Evolutionary conservation across 2,797 vertebrate species (phyloP).

Genomic region (Mus spretus): DNA sequence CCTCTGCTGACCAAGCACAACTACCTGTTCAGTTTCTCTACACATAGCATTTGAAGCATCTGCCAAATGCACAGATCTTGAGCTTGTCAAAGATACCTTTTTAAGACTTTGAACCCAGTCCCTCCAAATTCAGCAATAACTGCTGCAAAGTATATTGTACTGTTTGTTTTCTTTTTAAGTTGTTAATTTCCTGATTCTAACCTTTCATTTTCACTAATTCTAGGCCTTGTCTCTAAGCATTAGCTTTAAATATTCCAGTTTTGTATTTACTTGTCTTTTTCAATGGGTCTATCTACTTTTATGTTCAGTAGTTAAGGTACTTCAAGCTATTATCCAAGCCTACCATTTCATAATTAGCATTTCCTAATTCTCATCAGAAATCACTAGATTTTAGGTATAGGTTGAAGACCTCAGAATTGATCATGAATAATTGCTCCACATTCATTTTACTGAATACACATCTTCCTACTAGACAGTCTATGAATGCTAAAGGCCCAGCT

Average conservation of each 20-base stretch:
- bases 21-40: background rate
- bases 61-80: background rate
- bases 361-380: background rate
- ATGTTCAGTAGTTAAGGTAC: background rate
- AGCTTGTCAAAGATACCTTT: background rate
- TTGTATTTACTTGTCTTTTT: background rate
- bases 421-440: background rate
- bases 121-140: background rate
- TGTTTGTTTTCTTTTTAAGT: background rate
- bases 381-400: background rate
- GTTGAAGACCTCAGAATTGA: background rate
- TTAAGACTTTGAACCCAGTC: background rate
- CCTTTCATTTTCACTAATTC: background rate
- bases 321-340: background rate
- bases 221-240: background rate
- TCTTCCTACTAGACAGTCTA: background rate
- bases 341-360: background rate
- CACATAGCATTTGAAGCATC: background rate
- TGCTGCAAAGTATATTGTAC: no score
- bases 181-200: background rate
- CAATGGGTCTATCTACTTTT: background rate
- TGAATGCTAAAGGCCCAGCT: background rate
- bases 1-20: background rate
- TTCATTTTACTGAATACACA: background rate
- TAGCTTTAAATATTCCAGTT: conserved; percentile 11